A percentile compares a stretch with the other conserved stretches of the same genome.
Conservation (phyloP, 1,140 invertebrate species). For the Coelopa frigida region DNA sequence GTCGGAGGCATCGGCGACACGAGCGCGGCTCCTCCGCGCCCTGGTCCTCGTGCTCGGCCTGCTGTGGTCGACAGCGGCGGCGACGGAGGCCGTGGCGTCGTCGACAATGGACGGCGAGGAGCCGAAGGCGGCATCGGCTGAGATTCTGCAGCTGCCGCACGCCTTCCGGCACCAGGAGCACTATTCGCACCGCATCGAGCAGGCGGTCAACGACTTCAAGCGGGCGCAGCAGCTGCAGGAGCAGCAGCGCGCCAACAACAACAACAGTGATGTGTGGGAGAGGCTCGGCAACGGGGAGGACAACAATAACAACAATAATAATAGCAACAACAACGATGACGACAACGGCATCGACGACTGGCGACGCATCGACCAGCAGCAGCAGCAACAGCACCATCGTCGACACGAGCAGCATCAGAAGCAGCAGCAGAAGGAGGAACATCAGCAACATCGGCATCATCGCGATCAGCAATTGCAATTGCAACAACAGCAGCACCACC, state of each 20-base stretch:
- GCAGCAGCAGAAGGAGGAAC: neutral
- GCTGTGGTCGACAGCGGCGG: neutral
- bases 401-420: constrained; percentile 4
- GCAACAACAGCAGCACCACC: neutral
- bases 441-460: neutral
- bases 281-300: neutral
- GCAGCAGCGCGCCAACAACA: neutral
- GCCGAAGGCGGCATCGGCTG: neutral
- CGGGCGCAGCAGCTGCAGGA: neutral
- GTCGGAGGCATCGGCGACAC: neutral
- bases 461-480: neutral
- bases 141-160: neutral
- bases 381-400: constrained; percentile 3
- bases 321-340: neutral
- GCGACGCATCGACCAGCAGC: neutral
- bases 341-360: constrained; percentile 3
- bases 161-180: constrained; percentile 3
- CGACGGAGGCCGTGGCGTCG: neutral
- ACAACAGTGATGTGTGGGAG: neutral
- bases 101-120: neutral
- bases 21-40: neutral
- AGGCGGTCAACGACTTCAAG: constrained; percentile 5
- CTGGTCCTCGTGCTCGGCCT: neutral
- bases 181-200: constrained; percentile 4
- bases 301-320: constrained; percentile 1